Evolutionary conservation across 2,797 vertebrate species (phyloP).

Genomic region (Philypnodon macrostomus): DNA sequence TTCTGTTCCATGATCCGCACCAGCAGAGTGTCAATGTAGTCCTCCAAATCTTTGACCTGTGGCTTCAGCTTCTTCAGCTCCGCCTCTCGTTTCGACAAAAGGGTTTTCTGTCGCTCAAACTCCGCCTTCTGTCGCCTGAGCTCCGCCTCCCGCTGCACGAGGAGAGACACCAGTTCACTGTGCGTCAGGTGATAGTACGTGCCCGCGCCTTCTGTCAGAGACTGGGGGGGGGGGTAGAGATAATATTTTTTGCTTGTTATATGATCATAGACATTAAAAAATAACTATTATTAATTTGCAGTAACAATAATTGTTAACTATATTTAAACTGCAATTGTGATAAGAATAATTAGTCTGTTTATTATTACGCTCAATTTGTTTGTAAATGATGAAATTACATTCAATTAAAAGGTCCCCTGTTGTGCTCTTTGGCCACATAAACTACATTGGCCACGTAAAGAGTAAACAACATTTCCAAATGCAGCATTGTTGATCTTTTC

Average conservation of each 20-base stretch:
- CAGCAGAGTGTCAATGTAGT: conserved; percentile 96
- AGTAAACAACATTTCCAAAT: no score
- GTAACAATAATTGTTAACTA: no score
- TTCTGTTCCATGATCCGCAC: conserved; percentile 98
- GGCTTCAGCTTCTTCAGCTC: conserved; percentile 87
- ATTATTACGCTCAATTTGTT: background rate
- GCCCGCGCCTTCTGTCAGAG: conserved; percentile 80
- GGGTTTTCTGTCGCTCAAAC: conserved; percentile 77
- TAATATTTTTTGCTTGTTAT: no score
- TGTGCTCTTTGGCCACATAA: no score
- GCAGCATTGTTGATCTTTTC: no score
- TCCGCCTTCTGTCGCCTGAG: conserved; percentile 82
- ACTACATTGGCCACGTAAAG: no score
- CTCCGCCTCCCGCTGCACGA: conserved; percentile 87
- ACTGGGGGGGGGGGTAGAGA: conserved; percentile 47
- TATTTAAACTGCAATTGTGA: background rate
- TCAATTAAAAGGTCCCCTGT: no score
- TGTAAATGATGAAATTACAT: background rate
- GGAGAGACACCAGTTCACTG: conserved; percentile 87
- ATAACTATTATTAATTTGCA: background rate
- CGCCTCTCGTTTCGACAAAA: conserved; percentile 87
- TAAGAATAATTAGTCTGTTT: background rate
- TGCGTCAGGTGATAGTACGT: conserved; percentile 95
- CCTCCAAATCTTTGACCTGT: conserved; percentile 89
- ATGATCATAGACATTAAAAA: background rate